Conservation (phyloP, 2,888 invertebrate species). For the Leucania comma region DNA sequence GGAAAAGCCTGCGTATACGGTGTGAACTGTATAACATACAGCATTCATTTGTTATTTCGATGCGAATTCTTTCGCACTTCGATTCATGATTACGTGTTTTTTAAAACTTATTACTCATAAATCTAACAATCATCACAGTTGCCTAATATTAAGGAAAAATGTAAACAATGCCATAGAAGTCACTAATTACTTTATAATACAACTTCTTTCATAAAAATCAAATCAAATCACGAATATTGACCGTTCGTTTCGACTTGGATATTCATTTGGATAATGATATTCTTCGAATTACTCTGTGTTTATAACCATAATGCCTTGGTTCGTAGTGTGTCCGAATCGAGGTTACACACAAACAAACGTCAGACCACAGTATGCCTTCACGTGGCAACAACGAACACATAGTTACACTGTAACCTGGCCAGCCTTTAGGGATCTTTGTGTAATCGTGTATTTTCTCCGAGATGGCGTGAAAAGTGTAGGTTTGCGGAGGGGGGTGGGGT, state of each 20-base stretch:
- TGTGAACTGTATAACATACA: slow-evolving; percentile 80
- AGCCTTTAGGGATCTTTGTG: slow-evolving; percentile 72
- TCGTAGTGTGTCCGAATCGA: slow-evolving; percentile 88
- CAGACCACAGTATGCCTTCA: slow-evolving; percentile 82
- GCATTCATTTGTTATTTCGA: slow-evolving; percentile 82
- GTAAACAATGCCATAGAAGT: slow-evolving; percentile 10
- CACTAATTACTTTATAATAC: slow-evolving; percentile 46
- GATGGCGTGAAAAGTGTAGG: slow-evolving; percentile 59
- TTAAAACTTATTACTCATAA: slow-evolving; percentile 19
- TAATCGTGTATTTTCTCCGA: slow-evolving; percentile 78
- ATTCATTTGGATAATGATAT: slow-evolving; percentile 89
- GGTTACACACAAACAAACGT: slow-evolving; percentile 86
- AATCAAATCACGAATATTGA: slow-evolving; percentile 77
- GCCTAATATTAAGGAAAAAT: slow-evolving; percentile 27
- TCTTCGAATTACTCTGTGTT: slow-evolving; percentile 89
- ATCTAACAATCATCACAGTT: slow-evolving; percentile 14
- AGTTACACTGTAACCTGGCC: slow-evolving; percentile 78
- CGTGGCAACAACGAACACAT: slow-evolving; percentile 88
- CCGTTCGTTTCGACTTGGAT: slow-evolving; percentile 78
- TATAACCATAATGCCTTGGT: slow-evolving; percentile 86
- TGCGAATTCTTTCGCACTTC: slow-evolving; percentile 77
- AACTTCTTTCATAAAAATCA: slow-evolving; percentile 67
- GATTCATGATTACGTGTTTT: slow-evolving; percentile 47
- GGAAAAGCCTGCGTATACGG: slow-evolving; percentile 85
- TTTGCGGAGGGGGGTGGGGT: slow-evolving; percentile 73